phyloP scores from a whole-genome alignment of 2,113 vertebrate species.

The Oryzias melastigma region DNA sequence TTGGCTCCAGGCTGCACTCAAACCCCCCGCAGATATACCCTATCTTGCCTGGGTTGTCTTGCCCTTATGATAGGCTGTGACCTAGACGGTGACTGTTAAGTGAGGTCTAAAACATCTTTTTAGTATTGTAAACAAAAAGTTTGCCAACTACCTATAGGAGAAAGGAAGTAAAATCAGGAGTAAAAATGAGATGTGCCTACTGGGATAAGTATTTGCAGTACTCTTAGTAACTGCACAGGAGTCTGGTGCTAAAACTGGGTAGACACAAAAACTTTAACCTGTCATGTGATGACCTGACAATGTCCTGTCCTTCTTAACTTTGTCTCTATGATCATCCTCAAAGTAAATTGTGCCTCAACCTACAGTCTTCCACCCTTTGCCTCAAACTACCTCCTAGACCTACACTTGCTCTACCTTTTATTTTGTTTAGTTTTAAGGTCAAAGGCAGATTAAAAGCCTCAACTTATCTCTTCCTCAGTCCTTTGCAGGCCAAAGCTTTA shows the following conservation, averaged over 20 bases:
- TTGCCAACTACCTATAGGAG: not conserved
- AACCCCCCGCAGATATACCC: conserved; percentile 36
- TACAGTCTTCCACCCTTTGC: conserved; percentile 12
- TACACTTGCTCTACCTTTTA: conserved; percentile 6
- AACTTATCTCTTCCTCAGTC: conserved; percentile 40
- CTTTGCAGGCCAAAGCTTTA: conserved; percentile 32
- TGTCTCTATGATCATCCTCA: conserved; percentile 3
- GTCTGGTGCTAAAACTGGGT: conserved; percentile 15
- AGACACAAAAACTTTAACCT: conserved; percentile 42
- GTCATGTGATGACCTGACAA: conserved; percentile 28
- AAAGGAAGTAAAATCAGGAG: not conserved
- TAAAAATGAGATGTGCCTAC: conserved; percentile 18
- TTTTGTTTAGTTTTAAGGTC: conserved; percentile 41
- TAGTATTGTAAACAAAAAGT: conserved; percentile 7
- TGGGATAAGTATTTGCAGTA: conserved; percentile 14
- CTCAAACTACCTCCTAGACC: conserved; percentile 34
- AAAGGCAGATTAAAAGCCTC: conserved; percentile 43
- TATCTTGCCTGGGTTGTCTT: conserved; percentile 26
- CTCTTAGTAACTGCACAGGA: conserved; percentile 13
- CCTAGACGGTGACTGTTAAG: conserved; percentile 30
- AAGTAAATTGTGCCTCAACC: conserved; percentile 19
- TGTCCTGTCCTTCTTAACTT: conserved; percentile 29
- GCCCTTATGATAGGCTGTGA: conserved; percentile 33
- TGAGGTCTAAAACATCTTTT: conserved; percentile 7
- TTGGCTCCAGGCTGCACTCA: conserved; percentile 46